These are phyloP conservation scores for Teleiodes luculella DNA, from an alignment of 2,888 invertebrate species.

Conservation along the genomic window DNA sequence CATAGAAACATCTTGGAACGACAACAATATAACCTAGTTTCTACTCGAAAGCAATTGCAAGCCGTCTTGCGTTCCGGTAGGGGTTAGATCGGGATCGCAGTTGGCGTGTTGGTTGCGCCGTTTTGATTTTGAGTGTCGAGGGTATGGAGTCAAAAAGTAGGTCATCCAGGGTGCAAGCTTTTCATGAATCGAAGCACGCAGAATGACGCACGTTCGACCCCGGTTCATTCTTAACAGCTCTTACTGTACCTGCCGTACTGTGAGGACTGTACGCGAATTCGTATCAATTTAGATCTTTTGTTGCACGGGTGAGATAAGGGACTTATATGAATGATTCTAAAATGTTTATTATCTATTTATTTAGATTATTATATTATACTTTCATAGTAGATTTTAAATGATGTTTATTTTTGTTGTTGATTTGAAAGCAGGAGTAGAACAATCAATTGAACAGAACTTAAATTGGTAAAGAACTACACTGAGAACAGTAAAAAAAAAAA, in stretches of 20 bases:
- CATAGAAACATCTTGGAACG: conserved; percentile 42
- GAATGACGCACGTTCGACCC: conserved; percentile 46
- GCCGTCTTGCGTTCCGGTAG: not conserved
- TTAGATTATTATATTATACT: too few relatives aligned
- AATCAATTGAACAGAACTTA: too few relatives aligned
- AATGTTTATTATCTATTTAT: too few relatives aligned
- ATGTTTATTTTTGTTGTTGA: too few relatives aligned
- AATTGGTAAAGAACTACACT: too few relatives aligned
- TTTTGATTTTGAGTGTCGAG: conserved; percentile 25
- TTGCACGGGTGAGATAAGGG: too few relatives aligned
- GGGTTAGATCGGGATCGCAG: conserved; percentile 11
- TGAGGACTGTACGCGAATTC: not conserved
- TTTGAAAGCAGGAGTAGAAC: too few relatives aligned
- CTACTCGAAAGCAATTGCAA: not conserved
- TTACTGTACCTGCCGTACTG: conserved; percentile 25
- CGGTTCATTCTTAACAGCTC: conserved; percentile 67
- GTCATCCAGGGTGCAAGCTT: conserved; percentile 82
- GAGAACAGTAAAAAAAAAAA: too few relatives aligned
- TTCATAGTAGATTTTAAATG: too few relatives aligned
- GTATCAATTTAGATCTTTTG: too few relatives aligned
- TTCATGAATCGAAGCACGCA: conserved; percentile 77
- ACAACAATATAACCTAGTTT: conserved; percentile 16
- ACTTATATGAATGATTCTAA: too few relatives aligned
- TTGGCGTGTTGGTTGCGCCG: conserved; percentile 34
- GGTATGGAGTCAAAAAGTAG: conserved; percentile 79